phyloP scores from a whole-genome alignment of 1,140 invertebrate genomes.

The Galleria mellonella region DNA sequence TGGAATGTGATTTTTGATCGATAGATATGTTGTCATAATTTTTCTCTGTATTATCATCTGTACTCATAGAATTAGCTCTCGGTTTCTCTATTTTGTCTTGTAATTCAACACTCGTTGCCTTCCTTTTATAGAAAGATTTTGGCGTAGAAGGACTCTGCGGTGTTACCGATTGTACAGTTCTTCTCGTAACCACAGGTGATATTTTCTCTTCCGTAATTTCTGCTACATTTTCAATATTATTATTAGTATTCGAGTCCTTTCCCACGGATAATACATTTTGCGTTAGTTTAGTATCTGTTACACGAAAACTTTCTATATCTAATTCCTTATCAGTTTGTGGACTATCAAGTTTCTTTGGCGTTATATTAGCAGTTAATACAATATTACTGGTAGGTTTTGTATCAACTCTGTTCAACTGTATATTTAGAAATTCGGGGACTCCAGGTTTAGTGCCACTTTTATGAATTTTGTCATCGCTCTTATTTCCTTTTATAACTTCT shows the following conservation, averaged over 20 bases:
- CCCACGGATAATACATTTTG: slow-evolving; percentile 14
- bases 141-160: slow-evolving; percentile 53
- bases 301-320: slow-evolving; percentile 34
- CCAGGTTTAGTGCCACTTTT: slow-evolving; percentile 39
- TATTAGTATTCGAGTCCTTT: slow-evolving; percentile 33
- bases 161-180: slow-evolving; percentile 20
- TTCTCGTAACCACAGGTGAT: slow-evolving; percentile 22
- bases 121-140: slow-evolving; percentile 57
- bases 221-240: slow-evolving; percentile 21
- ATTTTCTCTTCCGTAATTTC: slow-evolving; percentile 20
- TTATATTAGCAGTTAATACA: slow-evolving; percentile 75
- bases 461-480: slow-evolving; percentile 60
- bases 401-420: slow-evolving; percentile 81
- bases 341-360: slow-evolving; percentile 60
- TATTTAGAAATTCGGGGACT: slow-evolving; percentile 82
- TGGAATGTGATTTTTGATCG: slow-evolving; percentile 62
- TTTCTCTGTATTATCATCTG: slow-evolving; percentile 59
- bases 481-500: slow-evolving; percentile 43
- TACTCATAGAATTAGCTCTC: slow-evolving; percentile 56
- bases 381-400: slow-evolving; percentile 75
- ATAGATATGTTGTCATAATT: slow-evolving; percentile 67
- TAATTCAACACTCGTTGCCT: slow-evolving; percentile 50
- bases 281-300: slow-evolving; percentile 36
- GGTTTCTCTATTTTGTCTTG: slow-evolving; percentile 52
- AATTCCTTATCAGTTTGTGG: slow-evolving; percentile 48